phyloP scores from a whole-genome alignment of 2,888 invertebrate genomes.

The Ceriagrion tenellum region DNA sequence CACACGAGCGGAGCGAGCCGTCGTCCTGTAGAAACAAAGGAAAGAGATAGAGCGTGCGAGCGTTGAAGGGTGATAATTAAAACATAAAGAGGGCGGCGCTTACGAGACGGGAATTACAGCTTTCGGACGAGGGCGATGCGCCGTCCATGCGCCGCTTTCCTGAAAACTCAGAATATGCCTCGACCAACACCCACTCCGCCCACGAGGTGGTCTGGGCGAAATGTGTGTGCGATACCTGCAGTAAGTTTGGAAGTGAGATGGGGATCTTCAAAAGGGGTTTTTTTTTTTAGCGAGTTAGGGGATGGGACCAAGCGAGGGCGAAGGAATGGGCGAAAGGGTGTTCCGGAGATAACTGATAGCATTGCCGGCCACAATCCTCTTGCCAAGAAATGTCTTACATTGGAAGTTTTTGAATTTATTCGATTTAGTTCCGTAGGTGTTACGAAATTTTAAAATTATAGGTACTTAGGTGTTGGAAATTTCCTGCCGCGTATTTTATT shows the following conservation, averaged over 20 bases:
- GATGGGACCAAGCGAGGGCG: background rate
- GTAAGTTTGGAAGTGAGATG: background rate
- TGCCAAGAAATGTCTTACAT: too few relatives aligned
- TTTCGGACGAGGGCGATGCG: constrained; percentile 23
- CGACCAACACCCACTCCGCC: constrained; percentile 24
- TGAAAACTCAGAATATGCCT: constrained; percentile 4
- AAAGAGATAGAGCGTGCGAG: constrained; percentile 16
- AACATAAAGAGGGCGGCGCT: constrained; percentile 48
- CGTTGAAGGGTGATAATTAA: constrained; percentile 61
- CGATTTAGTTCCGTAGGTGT: too few relatives aligned
- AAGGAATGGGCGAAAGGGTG: background rate
- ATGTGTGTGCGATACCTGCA: background rate
- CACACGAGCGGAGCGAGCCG: constrained; percentile 47
- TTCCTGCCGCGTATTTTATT: too few relatives aligned
- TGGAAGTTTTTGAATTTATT: too few relatives aligned
- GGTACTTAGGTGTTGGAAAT: too few relatives aligned
- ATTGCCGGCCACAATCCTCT: too few relatives aligned
- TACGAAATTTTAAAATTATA: too few relatives aligned
- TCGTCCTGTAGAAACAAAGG: constrained; percentile 19
- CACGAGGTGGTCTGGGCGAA: background rate
- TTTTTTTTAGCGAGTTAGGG: background rate
- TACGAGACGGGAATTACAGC: constrained; percentile 39
- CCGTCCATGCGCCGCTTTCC: background rate
- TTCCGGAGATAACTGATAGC: background rate
- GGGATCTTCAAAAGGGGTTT: background rate